Evolutionary conservation across 2,888 invertebrate species (phyloP).

Genomic region (Diabrotica balteata): DNA sequence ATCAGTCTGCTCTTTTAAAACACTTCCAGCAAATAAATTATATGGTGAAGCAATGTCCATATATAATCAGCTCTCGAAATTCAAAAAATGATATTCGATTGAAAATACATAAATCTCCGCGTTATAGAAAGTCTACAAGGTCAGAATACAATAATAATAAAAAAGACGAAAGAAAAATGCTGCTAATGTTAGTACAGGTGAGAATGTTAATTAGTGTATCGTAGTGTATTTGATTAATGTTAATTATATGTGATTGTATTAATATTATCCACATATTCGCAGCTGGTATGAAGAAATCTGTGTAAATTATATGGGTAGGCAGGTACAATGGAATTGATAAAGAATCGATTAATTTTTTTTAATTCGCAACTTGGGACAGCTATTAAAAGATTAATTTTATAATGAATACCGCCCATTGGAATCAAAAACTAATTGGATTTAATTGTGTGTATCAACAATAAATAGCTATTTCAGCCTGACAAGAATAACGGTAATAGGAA

Average conservation of each 20-base stretch:
- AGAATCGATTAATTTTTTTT: conserved; percentile 2
- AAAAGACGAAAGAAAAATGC: conserved; percentile 2
- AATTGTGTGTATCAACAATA: too few species aligned
- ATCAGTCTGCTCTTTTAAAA: too few species aligned
- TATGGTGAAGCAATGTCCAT: neutral
- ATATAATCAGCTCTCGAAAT: conserved; percentile 1
- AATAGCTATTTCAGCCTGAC: too few species aligned
- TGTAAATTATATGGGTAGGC: conserved; percentile 9
- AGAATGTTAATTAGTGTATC: conserved; percentile 18
- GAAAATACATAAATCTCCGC: neutral
- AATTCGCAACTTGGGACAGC: neutral
- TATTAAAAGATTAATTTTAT: too few species aligned
- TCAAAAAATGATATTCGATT: neutral
- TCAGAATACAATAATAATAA: conserved; percentile 1
- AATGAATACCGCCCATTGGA: too few species aligned
- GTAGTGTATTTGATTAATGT: conserved; percentile 16
- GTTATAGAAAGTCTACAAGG: conserved; percentile 1
- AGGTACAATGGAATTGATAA: conserved; percentile 2
- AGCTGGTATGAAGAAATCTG: conserved; percentile 4
- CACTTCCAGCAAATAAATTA: too few species aligned
- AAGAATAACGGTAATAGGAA: too few species aligned
- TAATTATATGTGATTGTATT: conserved; percentile 22
- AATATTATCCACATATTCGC: conserved; percentile 9
- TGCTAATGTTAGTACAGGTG: conserved; percentile 17
- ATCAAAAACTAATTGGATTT: too few species aligned